These are phyloP conservation scores for Brenthis hecate DNA, from an alignment of 2,888 invertebrate genomes.

Conservation along the genomic window DNA sequence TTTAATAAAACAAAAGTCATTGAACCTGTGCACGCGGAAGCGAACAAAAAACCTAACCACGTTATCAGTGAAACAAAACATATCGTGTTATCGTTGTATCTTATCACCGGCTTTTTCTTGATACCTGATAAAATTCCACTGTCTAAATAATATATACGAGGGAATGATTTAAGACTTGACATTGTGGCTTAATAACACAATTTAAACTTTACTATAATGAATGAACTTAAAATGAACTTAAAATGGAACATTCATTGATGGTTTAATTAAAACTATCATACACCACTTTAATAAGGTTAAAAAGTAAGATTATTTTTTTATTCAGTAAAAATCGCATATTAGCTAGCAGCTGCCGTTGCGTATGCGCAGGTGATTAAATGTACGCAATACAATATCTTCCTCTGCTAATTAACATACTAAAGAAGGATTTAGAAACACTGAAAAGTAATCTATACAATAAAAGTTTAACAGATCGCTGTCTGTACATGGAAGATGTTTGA, in stretches of 20 bases:
- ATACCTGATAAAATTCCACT: constrained; percentile 3
- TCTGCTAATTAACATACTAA: background rate
- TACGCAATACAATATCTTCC: background rate
- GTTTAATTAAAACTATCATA: too few species aligned
- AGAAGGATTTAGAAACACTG: too few species aligned
- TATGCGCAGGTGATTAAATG: constrained; percentile 7
- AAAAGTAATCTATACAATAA: too few species aligned
- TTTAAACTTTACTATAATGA: too few species aligned
- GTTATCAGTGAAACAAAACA: constrained; percentile 34
- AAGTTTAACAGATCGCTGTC: too few species aligned
- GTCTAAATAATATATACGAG: constrained; percentile 11
- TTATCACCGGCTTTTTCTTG: constrained; percentile 22
- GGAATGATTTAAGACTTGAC: background rate
- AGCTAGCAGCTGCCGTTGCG: constrained; percentile 7
- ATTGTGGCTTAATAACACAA: background rate
- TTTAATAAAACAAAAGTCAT: constrained; percentile 21
- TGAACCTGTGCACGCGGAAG: constrained; percentile 30
- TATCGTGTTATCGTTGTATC: constrained; percentile 32
- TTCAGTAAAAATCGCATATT: background rate
- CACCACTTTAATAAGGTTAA: too few species aligned
- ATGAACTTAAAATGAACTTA: too few species aligned
- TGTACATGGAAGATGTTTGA: too few species aligned
- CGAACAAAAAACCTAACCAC: constrained; percentile 18
- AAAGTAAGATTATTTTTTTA: too few species aligned
- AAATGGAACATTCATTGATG: too few species aligned